phyloP scores from a whole-genome alignment of 1,140 invertebrate genomes.

The Tetragonula clypearis region DNA sequence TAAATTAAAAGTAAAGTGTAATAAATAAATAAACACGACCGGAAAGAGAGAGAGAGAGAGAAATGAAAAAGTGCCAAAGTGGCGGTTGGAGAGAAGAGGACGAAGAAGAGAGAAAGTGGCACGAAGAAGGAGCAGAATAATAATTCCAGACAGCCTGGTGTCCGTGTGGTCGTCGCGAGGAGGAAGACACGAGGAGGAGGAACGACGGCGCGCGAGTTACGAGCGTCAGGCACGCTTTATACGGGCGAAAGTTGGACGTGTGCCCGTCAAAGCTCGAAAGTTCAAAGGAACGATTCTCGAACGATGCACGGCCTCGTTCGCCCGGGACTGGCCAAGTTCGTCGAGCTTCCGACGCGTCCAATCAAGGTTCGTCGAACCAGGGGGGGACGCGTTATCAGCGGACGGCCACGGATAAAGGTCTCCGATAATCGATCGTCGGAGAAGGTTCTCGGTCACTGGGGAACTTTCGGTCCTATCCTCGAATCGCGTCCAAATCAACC shows the following conservation, averaged over 20 bases:
- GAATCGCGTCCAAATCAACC: neutral
- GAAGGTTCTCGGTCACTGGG: constrained; percentile 55
- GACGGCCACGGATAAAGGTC: constrained; percentile 26
- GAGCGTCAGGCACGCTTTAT: constrained; percentile 4
- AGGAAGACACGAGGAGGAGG: neutral
- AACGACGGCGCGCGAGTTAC: constrained; percentile 2
- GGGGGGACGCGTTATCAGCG: constrained; percentile 17
- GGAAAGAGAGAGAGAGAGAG: neutral
- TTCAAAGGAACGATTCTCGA: constrained; percentile 47
- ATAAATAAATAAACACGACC: too few relatives aligned
- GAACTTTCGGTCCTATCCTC: neutral
- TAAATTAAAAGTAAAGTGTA: neutral
- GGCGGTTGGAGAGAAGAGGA: too few relatives aligned
- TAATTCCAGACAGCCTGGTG: neutral
- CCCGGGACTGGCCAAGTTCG: constrained; percentile 44
- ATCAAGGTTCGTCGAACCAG: constrained; percentile 52
- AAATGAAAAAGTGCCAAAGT: neutral
- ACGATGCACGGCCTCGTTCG: constrained; percentile 1
- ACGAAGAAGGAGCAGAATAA: neutral
- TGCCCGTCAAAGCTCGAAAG: constrained; percentile 44
- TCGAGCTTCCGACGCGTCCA: constrained; percentile 35
- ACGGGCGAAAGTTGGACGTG: constrained; percentile 38
- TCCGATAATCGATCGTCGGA: constrained; percentile 55
- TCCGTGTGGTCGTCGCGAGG: neutral
- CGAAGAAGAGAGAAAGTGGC: neutral